Evolutionary conservation across 2,888 invertebrate species (phyloP).

Genomic region (Sesia apiformis): DNA sequence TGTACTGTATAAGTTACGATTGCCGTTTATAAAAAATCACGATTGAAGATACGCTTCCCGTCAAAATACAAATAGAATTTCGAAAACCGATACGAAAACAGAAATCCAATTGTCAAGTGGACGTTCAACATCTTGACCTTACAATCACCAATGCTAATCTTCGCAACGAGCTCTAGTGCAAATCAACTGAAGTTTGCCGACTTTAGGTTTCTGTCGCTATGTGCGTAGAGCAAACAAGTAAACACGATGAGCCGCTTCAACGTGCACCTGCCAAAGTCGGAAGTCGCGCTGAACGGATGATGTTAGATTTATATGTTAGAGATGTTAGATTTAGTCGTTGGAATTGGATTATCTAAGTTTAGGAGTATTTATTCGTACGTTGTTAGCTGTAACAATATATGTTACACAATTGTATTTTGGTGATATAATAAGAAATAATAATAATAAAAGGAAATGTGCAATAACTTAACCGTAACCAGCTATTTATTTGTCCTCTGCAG

Average conservation of each 20-base stretch:
- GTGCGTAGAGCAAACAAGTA: constrained; percentile 37
- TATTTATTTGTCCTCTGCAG: too few species aligned
- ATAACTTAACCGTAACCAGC: too few species aligned
- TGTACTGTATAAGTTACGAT: too few species aligned
- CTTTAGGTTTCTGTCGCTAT: constrained; percentile 31
- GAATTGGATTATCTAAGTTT: too few species aligned
- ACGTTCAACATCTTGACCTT: constrained; percentile 22
- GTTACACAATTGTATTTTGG: too few species aligned
- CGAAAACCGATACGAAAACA: background rate
- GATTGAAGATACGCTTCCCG: too few species aligned
- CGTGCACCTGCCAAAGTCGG: constrained; percentile 35
- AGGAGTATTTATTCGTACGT: too few species aligned
- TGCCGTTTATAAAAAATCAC: too few species aligned
- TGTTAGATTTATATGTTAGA: constrained; percentile 9
- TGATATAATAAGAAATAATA: too few species aligned
- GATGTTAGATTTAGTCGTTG: constrained; percentile 12
- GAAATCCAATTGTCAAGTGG: constrained; percentile 1
- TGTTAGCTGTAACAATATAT: too few species aligned
- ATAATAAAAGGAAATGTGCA: too few species aligned
- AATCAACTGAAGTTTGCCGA: constrained; percentile 37
- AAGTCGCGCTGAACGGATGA: constrained; percentile 24
- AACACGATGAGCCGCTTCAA: constrained; percentile 21
- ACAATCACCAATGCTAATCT: constrained; percentile 51
- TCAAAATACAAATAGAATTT: background rate
- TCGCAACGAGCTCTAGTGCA: constrained; percentile 24